These are phyloP conservation scores for Hirundo rustica DNA, from an alignment of 2,797 vertebrate genomes.

Conservation along the genomic window DNA sequence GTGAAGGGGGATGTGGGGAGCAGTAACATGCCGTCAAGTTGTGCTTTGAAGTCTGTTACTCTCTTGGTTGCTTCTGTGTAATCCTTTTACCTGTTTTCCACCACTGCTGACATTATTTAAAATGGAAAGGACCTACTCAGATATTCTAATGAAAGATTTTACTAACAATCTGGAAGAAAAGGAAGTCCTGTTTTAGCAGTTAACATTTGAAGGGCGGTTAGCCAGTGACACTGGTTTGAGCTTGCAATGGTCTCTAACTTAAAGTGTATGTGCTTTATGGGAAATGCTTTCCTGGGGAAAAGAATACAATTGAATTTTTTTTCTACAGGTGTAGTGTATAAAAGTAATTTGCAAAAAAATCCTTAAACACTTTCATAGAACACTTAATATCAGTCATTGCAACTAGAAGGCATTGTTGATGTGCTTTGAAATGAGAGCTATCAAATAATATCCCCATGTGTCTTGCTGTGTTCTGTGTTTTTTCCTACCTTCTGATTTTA, in stretches of 20 bases:
- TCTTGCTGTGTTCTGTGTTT: not conserved
- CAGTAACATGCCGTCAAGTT: fast-evolving
- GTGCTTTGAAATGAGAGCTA: not conserved
- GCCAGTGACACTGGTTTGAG: not conserved
- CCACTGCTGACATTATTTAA: not conserved
- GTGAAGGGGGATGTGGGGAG: not conserved
- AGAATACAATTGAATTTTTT: fast-evolving
- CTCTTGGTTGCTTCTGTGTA: not conserved
- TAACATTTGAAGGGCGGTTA: not conserved
- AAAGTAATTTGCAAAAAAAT: not conserved
- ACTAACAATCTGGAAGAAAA: not conserved
- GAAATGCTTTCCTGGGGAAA: not conserved
- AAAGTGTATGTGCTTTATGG: not conserved
- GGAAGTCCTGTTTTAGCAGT: not conserved
- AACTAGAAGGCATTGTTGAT: not conserved
- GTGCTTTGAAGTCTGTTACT: not conserved
- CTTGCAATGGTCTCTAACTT: not conserved
- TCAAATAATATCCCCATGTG: not conserved
- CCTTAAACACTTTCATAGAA: not conserved
- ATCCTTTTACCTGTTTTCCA: not conserved
- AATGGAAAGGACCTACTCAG: not conserved
- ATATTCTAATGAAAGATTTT: not conserved
- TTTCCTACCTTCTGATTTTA: not conserved
- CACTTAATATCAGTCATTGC: not conserved
- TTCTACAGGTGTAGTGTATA: not conserved